Percentiles rank a stretch among this genome's conserved stretches.
phyloP scores from a whole-genome alignment of 2,797 vertebrate genomes.

The Acanthis flammea region DNA sequence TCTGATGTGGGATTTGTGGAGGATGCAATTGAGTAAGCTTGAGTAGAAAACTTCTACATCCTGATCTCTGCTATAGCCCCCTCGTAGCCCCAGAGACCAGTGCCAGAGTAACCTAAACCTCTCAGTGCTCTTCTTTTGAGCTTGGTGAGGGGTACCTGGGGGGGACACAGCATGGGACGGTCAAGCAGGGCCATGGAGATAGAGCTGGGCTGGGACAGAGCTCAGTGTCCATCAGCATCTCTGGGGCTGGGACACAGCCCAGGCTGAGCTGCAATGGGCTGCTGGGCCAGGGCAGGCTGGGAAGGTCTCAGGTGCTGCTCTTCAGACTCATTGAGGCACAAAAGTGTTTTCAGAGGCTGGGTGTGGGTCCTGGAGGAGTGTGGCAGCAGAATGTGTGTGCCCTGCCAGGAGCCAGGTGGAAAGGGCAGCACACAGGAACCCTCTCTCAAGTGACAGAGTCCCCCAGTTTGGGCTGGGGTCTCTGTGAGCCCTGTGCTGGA shows the following conservation, averaged over 20 bases:
- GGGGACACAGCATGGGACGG: accelerated
- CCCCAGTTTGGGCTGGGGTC: accelerated
- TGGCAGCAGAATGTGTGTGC: accelerated
- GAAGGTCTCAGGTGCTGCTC: background rate
- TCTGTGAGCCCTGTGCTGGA: background rate
- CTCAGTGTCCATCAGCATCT: background rate
- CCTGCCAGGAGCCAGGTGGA: accelerated
- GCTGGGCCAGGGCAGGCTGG: background rate
- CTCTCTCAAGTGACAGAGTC: accelerated
- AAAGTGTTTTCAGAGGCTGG: accelerated
- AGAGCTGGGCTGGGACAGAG: background rate
- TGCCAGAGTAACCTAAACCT: background rate
- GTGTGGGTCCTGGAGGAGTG: accelerated
- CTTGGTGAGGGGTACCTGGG: background rate
- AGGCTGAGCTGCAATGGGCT: background rate
- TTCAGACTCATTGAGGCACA: accelerated
- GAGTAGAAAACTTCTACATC: background rate
- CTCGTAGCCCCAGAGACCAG: accelerated
- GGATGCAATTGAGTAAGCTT: background rate
- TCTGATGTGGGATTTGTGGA: background rate
- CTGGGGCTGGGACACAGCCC: background rate
- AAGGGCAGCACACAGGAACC: accelerated
- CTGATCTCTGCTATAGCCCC: accelerated
- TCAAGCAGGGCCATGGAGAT: background rate
- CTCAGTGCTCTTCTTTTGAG: background rate